Conservation (phyloP, 2,113 vertebrate genomes). For the Greenwoodochromis staneri region DNA sequence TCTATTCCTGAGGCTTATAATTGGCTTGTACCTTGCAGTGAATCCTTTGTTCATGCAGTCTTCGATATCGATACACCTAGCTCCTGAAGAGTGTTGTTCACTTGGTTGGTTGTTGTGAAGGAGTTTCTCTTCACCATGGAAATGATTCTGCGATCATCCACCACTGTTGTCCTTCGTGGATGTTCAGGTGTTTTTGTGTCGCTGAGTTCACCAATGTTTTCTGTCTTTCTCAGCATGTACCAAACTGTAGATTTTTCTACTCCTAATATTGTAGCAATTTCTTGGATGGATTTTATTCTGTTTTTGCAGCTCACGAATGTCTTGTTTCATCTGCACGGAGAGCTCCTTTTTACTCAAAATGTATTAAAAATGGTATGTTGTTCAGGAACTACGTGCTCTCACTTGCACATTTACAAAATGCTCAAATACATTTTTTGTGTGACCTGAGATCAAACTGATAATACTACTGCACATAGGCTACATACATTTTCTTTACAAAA, state of each 20-base stretch:
- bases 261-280: neutral
- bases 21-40: neutral
- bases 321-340: neutral
- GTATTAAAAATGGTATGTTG: accelerated
- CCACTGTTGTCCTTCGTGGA: neutral
- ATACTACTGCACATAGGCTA: neutral
- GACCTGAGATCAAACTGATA: neutral
- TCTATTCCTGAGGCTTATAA: neutral
- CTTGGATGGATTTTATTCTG: neutral
- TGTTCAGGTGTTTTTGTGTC: accelerated
- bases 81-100: accelerated
- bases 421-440: neutral
- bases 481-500: accelerated
- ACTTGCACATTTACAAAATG: neutral
- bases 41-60: neutral
- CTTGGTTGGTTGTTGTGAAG: accelerated
- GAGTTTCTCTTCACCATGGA: neutral
- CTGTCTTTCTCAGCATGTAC: neutral
- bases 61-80: accelerated
- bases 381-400: neutral
- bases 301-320: accelerated
- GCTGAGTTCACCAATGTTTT: neutral
- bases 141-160: neutral
- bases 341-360: neutral
- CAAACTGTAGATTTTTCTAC: neutral